Base-by-base conservation (phyloP, 37 sponge, comb jelly and placozoan genomes). In the Geodia barretti region DNA sequence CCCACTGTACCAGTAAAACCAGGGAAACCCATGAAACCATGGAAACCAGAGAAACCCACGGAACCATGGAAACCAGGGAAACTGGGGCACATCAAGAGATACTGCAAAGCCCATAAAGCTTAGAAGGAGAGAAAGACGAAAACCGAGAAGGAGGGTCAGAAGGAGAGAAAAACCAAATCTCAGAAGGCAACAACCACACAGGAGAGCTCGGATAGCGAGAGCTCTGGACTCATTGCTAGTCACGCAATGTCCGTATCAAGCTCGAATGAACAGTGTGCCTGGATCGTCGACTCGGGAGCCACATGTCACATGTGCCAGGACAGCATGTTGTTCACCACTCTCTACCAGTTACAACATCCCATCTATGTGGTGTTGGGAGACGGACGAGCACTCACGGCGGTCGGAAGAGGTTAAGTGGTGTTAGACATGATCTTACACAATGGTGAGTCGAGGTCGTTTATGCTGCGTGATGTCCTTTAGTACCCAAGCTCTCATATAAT, bases 401-500 rank as follows among this genome's bases (percentile, higher is more conserved):
- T 43, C 1, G 76, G 68, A 41, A 32, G 54, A 58, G 84, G 84
- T 32, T 43, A 54, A 28, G 77, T 84, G 37, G 28, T 47, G 34
- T 54, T 83, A 29, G 25, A 75, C 20, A 33, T 75, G 58, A 67
- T 28, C 23, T 33, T 61, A 34, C 78, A 63, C 19, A 77, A 77
- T 78, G 66, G 79, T 78, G 66, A 64, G 66, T 78, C 79, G 62
- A 84, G 68, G 59, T 67, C n/a, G 25, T 77, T 71, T 68, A 69
- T 11, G 26, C 43, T 77, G 62, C 76, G 60, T 70, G 41, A 85
- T 85, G 85, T 85, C 26, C 78, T 85, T 28, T 76, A 70, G 71
- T 85, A 34, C 85, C 85, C 42, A 38, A 73, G 36, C 76, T 87
- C 8, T 68, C 76, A 24, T 88, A 88, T 47, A 82, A 82, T 54